Base-by-base conservation (phyloP, 2,113 vertebrate genomes). In the Semnopithecus entellus region DNA sequence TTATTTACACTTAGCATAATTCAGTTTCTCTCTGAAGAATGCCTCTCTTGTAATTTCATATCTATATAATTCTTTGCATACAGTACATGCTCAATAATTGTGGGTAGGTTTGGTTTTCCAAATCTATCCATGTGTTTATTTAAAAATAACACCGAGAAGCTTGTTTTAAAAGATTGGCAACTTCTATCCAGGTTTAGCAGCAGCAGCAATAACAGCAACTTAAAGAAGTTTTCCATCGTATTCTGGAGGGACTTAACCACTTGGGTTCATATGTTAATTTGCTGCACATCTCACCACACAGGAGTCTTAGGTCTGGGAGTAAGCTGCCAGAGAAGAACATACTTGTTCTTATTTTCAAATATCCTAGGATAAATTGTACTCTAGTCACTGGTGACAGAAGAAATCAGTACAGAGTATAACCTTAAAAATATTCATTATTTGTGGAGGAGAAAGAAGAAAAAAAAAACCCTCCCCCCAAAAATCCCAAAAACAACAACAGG, bases 221-320 rank as follows among this genome's bases (percentile, higher is more conserved):
- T 96, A 95, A 81, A 1, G 40, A 97, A 68, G 94, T 97, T 97
- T 97, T 97, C 84, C 92, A 95, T 92, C 72, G 0, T 1, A 35
- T 94, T 95, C 27, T 5, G 79, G 94, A 97, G 97, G 90, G 92
- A 88, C 87, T 90, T 97, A 95, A 90, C 97, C 97, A 90, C 89
- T 97, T 92, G 97, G 93, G 88, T 94, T 95, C 66, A 5, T 95
- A 72, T 70, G 97, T 90, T 98, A 96, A 96, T 97, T 97, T 8
- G 0, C 87, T 55, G 84, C 79, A 94, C 57, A 81, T 35, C 75
- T 91, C 93, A 93, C 64, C 40, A 94, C 76, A 80, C 6, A 92
- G 23, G n/a, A 95, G 38, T 35, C 73, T 78, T 38, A 94, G 78
- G 35, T 87, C 61, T 96, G 73, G 35, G 78, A 96, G 40, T 92